These are phyloP conservation scores for Pan paniscus DNA, from an alignment of 2,113 vertebrate genomes.

Conservation along the genomic window DNA sequence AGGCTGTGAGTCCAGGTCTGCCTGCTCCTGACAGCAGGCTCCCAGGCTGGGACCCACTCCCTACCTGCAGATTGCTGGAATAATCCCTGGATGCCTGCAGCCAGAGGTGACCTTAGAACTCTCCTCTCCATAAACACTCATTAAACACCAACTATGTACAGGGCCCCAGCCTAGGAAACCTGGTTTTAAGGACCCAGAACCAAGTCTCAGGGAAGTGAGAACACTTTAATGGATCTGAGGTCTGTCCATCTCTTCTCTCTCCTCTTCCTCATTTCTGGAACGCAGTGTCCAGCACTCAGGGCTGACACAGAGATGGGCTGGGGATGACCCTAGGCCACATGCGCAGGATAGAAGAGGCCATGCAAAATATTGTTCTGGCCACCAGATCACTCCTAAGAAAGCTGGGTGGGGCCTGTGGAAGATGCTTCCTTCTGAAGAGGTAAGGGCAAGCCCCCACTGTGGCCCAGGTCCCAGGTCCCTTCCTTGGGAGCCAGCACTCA, in stretches of 20 bases:
- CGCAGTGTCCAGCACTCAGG: not conserved
- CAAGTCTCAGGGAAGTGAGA: not conserved
- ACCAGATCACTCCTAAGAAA: not conserved
- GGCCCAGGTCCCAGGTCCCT: not conserved
- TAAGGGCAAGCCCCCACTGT: rapidly evolving
- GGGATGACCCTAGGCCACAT: not conserved
- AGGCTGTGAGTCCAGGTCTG: not conserved
- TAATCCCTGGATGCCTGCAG: not conserved
- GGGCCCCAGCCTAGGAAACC: not conserved
- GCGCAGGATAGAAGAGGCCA: not conserved
- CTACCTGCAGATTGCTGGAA: not conserved
- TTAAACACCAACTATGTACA: not conserved
- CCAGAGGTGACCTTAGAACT: not conserved
- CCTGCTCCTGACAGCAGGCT: not conserved
- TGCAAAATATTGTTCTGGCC: not conserved
- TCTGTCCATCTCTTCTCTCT: not conserved
- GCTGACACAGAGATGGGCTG: not conserved
- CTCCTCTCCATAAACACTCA: not conserved
- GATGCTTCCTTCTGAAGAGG: not conserved
- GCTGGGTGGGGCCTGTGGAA: not conserved
- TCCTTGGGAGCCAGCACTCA: not conserved
- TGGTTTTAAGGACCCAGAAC: not conserved
- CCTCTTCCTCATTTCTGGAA: not conserved
- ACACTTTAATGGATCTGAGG: not conserved
- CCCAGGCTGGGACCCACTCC: not conserved